Base-by-base conservation (phyloP, 2,113 vertebrate genomes). In the Coturnix japonica region DNA sequence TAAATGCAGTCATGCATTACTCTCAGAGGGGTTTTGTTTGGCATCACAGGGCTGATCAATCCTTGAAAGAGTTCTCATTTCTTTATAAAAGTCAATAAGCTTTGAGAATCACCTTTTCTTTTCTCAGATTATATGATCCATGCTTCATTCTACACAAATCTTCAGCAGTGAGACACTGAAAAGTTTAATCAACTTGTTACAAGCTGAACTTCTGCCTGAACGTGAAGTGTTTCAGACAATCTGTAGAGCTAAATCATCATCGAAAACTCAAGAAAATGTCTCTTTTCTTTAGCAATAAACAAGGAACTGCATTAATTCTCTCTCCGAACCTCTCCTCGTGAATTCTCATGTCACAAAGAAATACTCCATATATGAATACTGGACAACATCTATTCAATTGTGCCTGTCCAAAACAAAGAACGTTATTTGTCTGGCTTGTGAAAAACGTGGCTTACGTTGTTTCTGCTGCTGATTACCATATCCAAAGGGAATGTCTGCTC, bases 401-500 rank as follows among this genome's bases (percentile, higher is more conserved):
- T 81, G 75, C 37, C 59, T 61, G 26, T 79, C 13, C 54, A 73
- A 78, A 87, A 95, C 78, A 94, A 95, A 91, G 85, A 85, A 12
- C 0, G 19, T 86, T 90, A 64, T 91, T 95, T 83, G 88, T 81
- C 85, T 69, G 65, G 39, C 21, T 83, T 78, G 26, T 72, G 70
- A 93, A 93, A 93, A 90, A 74, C 16, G 65, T 75, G 85, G 81
- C 35, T 80, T 81, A 35, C 30, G 37, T 88, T 93, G 57, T 78
- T 94, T 78, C 57, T 90, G 66, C 77, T 84, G 37, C 35, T 53
- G 57, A 90, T 95, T 91, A 94, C 73, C 57, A 44, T 74, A 96
- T 90, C 73, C 83, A 90, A 88, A 84, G 83, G 47, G 93, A 95
- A 95, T 94, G 92, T 87, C 74, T 73, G 81, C 41, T 90, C 28